Base-by-base conservation (phyloP, 2,797 vertebrate species). In the Graptemys geographica region DNA sequence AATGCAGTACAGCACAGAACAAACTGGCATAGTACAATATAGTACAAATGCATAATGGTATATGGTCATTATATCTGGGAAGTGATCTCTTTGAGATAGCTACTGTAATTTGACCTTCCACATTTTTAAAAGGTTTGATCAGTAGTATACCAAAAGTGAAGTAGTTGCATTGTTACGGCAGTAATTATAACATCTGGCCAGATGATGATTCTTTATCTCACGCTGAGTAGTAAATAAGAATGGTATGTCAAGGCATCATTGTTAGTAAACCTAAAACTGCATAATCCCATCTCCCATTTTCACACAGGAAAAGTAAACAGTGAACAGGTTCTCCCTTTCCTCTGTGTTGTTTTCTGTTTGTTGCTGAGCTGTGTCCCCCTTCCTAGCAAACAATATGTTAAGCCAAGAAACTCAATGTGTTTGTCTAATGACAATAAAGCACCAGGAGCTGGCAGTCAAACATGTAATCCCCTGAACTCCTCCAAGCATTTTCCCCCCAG, bases 291-390 rank as follows among this genome's bases (percentile, higher is more conserved):
- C 21, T 41, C 80, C 57, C 12, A 92, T 93, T 90, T 41, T 91
- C 53, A 90, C 51, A 72, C 81, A 94, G 82, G 4, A 2, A 6
- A 59, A 92, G 55, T 57, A 92, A 95, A 27, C 41, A 85, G 62
- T 88, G 81, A 53, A 81, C 74, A n/a, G 82, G 88, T 92, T 96
- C 19, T 93, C 78, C 62, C 91, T 97, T 94, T 83, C 78, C 47
- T 11, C 79, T 55, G 28, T n/a, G 28, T 27, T 91, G 5, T 97
- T 87, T 97, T 94, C 80, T 87, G 21, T 92, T 91, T 93, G 15
- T 81, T 89, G 15, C 89, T 79, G 47, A 93, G 23, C 31, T 89
- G 2, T 11, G 89, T 90, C 86, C 37, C 27, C 1, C 51, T 94
- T 79, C 72, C 81, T 82, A 47, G 92, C 53, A 94, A 95, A 91